These are phyloP conservation scores for Parnassius apollo DNA, from an alignment of 2,888 invertebrate species.

Conservation along the genomic window DNA sequence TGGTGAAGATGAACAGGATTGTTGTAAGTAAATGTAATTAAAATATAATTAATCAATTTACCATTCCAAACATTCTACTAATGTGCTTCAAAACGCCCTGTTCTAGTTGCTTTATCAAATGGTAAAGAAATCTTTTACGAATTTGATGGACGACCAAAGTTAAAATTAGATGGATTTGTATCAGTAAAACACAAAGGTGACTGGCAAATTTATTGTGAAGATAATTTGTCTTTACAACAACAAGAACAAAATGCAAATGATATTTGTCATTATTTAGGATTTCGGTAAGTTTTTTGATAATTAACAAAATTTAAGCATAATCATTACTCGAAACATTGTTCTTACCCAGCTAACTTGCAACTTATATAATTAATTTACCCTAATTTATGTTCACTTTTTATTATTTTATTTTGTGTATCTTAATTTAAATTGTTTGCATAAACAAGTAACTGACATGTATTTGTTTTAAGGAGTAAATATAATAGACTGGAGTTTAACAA, in stretches of 20 bases:
- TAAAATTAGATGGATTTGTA: constrained; percentile 83
- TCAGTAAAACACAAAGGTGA: constrained; percentile 81
- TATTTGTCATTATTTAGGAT: constrained; percentile 86
- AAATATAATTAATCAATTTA: neutral
- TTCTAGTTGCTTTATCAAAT: constrained; percentile 85
- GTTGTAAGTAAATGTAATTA: constrained; percentile 81
- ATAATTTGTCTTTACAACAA: constrained; percentile 61
- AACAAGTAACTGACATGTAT: too few relatives aligned
- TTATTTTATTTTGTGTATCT: too few relatives aligned
- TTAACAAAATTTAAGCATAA: neutral
- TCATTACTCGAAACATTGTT: too few relatives aligned
- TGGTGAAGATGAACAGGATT: constrained; percentile 89
- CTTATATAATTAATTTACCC: too few relatives aligned
- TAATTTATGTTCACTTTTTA: too few relatives aligned
- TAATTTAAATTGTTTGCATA: too few relatives aligned
- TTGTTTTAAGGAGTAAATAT: too few relatives aligned
- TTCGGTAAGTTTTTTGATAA: constrained; percentile 64
- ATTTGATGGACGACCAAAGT: constrained; percentile 80
- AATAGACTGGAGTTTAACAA: too few relatives aligned
- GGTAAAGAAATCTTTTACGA: constrained; percentile 82
- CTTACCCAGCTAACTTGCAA: too few relatives aligned
- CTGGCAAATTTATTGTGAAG: constrained; percentile 85
- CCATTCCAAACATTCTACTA: too few relatives aligned
- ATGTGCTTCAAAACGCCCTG: too few relatives aligned
- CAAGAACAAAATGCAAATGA: constrained; percentile 76